Evolutionary conservation across 2,113 vertebrate species (phyloP).

Genomic region (Phaethon lepturus): DNA sequence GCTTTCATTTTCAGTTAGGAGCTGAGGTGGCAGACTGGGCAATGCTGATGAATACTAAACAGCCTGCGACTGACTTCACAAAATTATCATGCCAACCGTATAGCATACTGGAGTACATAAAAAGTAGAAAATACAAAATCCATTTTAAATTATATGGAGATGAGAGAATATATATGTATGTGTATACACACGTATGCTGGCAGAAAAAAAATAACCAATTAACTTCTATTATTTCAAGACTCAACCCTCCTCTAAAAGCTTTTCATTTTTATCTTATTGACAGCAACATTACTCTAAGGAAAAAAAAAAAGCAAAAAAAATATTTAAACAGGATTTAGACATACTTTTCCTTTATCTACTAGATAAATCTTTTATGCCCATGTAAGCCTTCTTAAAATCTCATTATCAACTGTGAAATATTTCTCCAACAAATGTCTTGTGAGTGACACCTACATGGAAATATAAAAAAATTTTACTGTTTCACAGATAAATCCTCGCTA

Average conservation of each 20-base stretch:
- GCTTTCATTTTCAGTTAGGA: conserved; percentile 41
- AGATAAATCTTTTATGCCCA: neutral
- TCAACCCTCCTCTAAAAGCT: neutral
- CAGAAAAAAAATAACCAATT: neutral
- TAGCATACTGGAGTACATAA: neutral
- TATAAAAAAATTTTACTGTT: neutral
- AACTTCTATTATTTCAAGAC: neutral
- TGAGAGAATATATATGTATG: neutral
- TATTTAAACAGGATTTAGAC: neutral
- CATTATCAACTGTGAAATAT: neutral
- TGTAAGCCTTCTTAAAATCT: neutral
- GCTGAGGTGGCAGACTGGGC: neutral
- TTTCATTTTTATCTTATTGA: neutral
- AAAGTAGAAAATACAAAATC: neutral
- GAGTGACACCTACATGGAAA: neutral
- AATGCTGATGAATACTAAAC: conserved; percentile 11
- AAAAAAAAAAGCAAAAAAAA: neutral
- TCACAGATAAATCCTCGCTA: neutral
- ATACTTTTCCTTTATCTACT: neutral
- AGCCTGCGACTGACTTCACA: neutral
- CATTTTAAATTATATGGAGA: neutral
- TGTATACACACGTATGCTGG: neutral
- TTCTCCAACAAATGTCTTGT: neutral
- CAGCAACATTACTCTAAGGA: neutral
- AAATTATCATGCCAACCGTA: neutral